Evolutionary conservation across 1,140 invertebrate species (phyloP).

Genomic region (Caenorhabditis inopinata): DNA sequence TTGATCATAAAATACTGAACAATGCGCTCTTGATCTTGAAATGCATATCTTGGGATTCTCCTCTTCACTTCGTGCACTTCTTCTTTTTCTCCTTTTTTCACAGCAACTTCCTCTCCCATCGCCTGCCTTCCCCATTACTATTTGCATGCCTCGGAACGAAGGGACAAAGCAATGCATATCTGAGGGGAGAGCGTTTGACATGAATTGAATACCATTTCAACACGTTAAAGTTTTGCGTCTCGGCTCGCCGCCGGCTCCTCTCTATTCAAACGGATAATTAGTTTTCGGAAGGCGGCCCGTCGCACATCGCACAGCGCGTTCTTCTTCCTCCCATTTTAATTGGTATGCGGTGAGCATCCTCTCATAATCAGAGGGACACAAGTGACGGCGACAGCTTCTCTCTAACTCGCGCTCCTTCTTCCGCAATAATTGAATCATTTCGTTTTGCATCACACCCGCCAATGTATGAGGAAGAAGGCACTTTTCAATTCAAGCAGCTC

Average conservation of each 20-base stretch:
- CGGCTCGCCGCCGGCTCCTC: too few species aligned
- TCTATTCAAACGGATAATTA: conserved; percentile 8
- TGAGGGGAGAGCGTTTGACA: neutral
- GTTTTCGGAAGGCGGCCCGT: neutral
- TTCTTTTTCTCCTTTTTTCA: neutral
- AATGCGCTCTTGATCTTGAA: too few species aligned
- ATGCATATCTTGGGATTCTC: too few species aligned
- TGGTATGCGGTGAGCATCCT: conserved; percentile 29
- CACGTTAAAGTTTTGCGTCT: neutral
- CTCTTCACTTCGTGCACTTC: neutral
- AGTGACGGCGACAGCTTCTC: neutral
- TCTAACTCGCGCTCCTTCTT: neutral
- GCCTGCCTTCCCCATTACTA: neutral
- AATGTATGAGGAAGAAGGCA: conserved; percentile 1
- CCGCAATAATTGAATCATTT: conserved; percentile 29
- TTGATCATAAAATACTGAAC: neutral
- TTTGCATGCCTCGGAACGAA: conserved; percentile 28
- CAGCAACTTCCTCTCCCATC: neutral
- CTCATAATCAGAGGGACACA: conserved; percentile 20
- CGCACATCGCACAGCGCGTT: neutral
- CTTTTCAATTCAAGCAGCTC: neutral
- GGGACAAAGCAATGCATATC: conserved; percentile 26
- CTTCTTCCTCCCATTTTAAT: conserved; percentile 6
- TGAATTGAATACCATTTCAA: conserved; percentile 12
- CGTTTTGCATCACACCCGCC: conserved; percentile 14